These are phyloP conservation scores for Sus scrofa DNA, from an alignment of 2,113 vertebrate genomes.

Conservation along the genomic window T2T-Sscrofa CM000814.6:33434501-33435000, in stretches of 20 bases:
- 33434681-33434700: not conserved
- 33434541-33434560: constrained; percentile 49
- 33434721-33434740: not conserved
- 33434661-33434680: not conserved
- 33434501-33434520: constrained; percentile 91
- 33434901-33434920: no score
- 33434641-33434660: not conserved
- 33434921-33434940: no score
- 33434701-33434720: not conserved
- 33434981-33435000: no score
- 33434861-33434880: no score
- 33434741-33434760: not conserved
- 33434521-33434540: constrained; percentile 93
- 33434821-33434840: no score
- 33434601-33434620: not conserved
- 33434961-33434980: no score
- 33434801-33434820: not conserved
- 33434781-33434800: not conserved
- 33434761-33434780: not conserved
- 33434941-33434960: no score
- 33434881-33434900: no score
- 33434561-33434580: not conserved
- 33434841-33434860: no score
- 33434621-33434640: not conserved
- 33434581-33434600: not conserved